Evolutionary conservation across 1,140 invertebrate species (phyloP), one percentile per base, ranked within the genome.

Genomic region (Zaprionus kolodkinae): DNA sequence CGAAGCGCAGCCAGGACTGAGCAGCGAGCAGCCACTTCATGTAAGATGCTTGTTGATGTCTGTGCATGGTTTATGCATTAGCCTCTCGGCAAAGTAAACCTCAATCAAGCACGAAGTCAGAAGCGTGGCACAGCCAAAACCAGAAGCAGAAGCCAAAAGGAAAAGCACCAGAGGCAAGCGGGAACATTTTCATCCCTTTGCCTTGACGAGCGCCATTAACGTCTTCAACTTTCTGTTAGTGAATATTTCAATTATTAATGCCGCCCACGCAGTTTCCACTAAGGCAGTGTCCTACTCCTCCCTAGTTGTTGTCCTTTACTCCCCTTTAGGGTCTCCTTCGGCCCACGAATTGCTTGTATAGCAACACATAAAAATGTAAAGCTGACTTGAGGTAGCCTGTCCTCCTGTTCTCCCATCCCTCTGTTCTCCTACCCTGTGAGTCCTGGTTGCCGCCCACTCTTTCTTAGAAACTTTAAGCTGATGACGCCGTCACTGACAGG

Each of bases 161-260:
- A 35, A 40, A 48, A 72, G 40, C 67, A 70, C 27, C 67, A 70
- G 17, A 11, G 50, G 48, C 69, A 48, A 63, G 55, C 52, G 17
- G 45, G 9, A 55, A 27, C 13, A 13, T 55, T 61, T 74, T 65
- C 62, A 70, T 72, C 69, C 45, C 60, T 68, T 56, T 65, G 27
- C 45, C 85, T 72, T 87, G 72, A 70, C 75, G 70, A 72, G 79
- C 67, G 60, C 83, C 88, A 91, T 91, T 91, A 91, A 91, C 88
- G 80, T 84, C 88, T 84, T 88, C 87, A 90, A 91, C 86, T 90
- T 90, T 85, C 87, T 90, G 86, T 90, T 90, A 90, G 86, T 90
- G 87, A 83, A 91, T 91, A 87, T 90, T 91, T 90, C 87, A 91
- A 90, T 90, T 90, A 90, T 91, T 90, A 91, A 90, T 91, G 77